These are phyloP conservation scores for Enchytraeus crypticus DNA, from an alignment of 2,888 invertebrate genomes.

Conservation along the genomic window DNA sequence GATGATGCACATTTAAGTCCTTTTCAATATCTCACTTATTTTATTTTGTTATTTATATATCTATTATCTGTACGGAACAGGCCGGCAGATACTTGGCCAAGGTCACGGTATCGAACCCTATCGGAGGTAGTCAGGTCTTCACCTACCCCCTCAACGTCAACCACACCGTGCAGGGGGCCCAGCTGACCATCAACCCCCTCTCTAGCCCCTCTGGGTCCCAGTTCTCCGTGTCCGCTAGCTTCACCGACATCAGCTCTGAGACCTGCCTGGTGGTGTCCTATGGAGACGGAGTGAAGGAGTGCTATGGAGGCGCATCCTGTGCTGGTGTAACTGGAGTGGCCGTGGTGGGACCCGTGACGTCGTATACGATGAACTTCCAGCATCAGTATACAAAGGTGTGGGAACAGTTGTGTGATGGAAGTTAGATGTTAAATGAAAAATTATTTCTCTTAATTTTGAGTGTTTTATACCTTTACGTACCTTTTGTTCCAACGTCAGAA, in stretches of 20 bases:
- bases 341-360: neutral
- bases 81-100: conserved; percentile 24
- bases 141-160: conserved; percentile 18
- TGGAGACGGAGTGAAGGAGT: conserved; percentile 25
- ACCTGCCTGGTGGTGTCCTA: conserved; percentile 34
- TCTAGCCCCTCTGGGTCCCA: conserved; percentile 19
- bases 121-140: conserved; percentile 6
- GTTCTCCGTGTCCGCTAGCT: conserved; percentile 29
- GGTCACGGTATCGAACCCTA: conserved; percentile 27
- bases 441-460: too few species aligned
- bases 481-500: too few species aligned
- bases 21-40: neutral
- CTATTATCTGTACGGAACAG: conserved; percentile 20
- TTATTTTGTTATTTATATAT: too few species aligned
- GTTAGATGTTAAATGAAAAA: too few species aligned
- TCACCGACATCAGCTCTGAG: conserved; percentile 28
- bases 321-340: neutral
- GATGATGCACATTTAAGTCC: conserved; percentile 12
- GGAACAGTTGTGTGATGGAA: too few species aligned
- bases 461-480: too few species aligned
- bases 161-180: conserved; percentile 22
- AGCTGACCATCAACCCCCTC: conserved; percentile 19
- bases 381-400: too few species aligned
- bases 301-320: neutral
- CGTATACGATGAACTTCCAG: too few species aligned